Conservation (phyloP, 2,888 invertebrate species). For the Catocala fraxini region DNA sequence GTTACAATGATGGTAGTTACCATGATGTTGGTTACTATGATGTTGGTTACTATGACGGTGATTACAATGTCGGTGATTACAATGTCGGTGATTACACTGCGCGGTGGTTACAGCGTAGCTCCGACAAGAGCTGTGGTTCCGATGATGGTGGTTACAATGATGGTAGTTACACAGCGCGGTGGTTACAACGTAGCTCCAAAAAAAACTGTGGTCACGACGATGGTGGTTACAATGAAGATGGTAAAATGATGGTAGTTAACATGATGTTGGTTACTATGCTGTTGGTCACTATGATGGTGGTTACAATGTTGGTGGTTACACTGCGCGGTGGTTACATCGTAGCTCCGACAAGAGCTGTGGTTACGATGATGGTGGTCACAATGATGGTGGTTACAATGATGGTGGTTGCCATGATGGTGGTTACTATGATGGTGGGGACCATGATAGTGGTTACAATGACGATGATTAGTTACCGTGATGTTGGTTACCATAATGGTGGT, state of each 20-base stretch:
- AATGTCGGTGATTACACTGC: no score
- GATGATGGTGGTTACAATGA: no score
- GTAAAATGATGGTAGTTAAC: background rate
- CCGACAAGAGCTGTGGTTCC: background rate
- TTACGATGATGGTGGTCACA: background rate
- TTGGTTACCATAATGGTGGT: background rate
- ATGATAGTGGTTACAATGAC: conserved; percentile 1
- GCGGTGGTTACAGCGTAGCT: background rate
- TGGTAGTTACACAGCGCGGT: no score
- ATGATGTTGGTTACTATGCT: conserved; percentile 2
- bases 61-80: no score
- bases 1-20: background rate
- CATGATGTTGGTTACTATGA: background rate
- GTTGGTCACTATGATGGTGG: conserved; percentile 3
- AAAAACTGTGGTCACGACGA: no score
- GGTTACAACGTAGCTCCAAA: no score
- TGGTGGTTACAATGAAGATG: conserved; percentile 8
- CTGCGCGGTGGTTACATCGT: background rate
- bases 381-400: background rate
- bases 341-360: background rate
- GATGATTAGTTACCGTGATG: background rate
- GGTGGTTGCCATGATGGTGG: background rate
- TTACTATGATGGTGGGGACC: background rate
- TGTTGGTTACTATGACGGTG: no score
- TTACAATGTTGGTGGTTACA: conserved; percentile 1